Conservation (phyloP, 2,113 vertebrate genomes). For the Burhinus oedicnemus region DNA sequence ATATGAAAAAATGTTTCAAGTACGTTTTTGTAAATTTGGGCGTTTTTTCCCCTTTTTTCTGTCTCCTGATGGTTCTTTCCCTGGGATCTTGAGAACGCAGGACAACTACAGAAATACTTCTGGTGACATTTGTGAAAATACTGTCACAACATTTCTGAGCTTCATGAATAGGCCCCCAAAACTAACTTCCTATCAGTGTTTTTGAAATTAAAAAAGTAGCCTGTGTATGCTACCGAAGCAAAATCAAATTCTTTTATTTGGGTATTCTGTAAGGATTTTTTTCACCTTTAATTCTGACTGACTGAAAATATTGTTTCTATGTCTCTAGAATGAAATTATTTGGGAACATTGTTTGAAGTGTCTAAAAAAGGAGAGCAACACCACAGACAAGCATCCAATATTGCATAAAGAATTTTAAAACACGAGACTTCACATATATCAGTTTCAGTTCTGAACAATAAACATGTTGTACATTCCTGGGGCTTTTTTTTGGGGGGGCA, state of each 20-base stretch:
- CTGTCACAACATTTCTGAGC: neutral
- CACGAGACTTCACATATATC: fast-evolving
- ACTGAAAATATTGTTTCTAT: neutral
- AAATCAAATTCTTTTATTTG: neutral
- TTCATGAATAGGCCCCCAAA: neutral
- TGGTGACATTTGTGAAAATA: neutral
- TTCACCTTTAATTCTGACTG: neutral
- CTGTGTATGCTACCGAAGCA: neutral
- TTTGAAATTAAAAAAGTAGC: neutral
- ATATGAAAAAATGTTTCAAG: neutral
- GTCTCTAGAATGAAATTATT: neutral
- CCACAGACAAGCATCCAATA: fast-evolving
- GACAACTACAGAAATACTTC: neutral
- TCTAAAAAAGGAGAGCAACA: neutral
- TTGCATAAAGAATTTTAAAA: neutral
- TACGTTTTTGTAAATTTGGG: neutral
- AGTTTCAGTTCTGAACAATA: conserved; percentile 9
- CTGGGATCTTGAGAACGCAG: neutral
- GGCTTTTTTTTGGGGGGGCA: neutral
- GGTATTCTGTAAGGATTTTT: neutral
- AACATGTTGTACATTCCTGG: neutral
- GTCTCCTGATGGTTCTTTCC: neutral
- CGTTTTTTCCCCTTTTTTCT: fast-evolving
- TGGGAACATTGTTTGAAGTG: neutral
- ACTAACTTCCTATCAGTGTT: neutral